These are phyloP conservation scores for Thinocorus orbignyianus DNA, from an alignment of 2,113 vertebrate genomes.

Conservation along the genomic window DNA sequence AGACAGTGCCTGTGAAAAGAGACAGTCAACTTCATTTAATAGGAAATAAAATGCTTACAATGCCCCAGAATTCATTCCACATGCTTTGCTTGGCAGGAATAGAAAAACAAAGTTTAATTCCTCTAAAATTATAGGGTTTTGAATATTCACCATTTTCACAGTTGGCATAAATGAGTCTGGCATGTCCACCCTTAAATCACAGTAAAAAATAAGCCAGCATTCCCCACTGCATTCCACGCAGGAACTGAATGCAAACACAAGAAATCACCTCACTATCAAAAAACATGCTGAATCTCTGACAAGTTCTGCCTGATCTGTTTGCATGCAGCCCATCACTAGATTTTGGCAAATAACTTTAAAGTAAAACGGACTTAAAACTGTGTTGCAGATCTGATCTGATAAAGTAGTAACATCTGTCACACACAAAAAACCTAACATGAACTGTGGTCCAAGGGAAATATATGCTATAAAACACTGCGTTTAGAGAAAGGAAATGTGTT, in stretches of 20 bases:
- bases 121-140: not conserved
- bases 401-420: not conserved
- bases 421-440: not conserved
- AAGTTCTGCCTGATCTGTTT: not conserved
- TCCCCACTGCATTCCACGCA: not conserved
- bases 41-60: not conserved
- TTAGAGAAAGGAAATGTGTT: not conserved
- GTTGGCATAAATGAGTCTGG: not conserved
- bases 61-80: not conserved
- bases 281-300: not conserved
- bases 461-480: not conserved
- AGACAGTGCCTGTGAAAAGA: constrained; percentile 84
- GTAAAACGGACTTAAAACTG: not conserved
- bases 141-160: not conserved
- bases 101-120: not conserved
- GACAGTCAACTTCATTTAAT: not conserved
- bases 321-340: not conserved
- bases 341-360: not conserved
- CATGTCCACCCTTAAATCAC: not conserved
- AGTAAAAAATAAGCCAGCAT: not conserved
- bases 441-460: not conserved
- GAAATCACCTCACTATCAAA: not conserved
- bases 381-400: not conserved
- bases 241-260: not conserved
- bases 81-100: not conserved